phyloP scores from a whole-genome alignment of 1,140 invertebrate genomes.

The Lepidurus arcticus region DNA sequence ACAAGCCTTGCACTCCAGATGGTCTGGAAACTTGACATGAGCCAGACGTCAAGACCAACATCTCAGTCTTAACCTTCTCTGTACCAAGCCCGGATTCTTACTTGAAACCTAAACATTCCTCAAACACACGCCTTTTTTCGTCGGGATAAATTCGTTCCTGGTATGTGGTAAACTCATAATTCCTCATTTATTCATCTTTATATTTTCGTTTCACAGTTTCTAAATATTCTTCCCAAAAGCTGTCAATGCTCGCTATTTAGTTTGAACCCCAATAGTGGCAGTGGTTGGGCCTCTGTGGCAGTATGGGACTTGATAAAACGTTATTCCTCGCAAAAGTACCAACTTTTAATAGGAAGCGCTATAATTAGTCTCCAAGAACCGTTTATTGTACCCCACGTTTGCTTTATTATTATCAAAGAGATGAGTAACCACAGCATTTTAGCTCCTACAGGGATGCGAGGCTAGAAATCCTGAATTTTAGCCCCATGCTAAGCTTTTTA shows the following conservation, averaged over 20 bases:
- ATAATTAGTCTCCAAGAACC: no score
- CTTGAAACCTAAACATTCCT: background rate
- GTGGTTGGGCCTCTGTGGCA: no score
- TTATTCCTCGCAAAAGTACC: no score
- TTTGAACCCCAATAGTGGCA: no score
- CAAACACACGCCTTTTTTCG: background rate
- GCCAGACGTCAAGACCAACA: background rate
- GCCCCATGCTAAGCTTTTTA: background rate
- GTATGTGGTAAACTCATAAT: background rate
- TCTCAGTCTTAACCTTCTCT: background rate
- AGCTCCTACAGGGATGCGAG: no score
- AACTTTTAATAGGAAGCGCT: no score
- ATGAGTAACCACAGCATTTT: no score
- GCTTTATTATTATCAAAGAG: no score
- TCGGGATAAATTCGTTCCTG: background rate
- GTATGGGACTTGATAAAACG: no score
- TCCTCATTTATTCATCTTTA: background rate
- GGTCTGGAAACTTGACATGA: slow-evolving; percentile 4
- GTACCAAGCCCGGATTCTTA: background rate
- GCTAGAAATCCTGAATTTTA: no score
- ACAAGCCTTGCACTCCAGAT: background rate
- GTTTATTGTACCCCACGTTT: no score
- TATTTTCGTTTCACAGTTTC: background rate
- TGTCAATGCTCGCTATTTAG: no score
- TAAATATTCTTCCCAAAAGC: background rate